phyloP scores from a whole-genome alignment of 2,113 vertebrate species.

The human (Homo sapiens) region DNA sequence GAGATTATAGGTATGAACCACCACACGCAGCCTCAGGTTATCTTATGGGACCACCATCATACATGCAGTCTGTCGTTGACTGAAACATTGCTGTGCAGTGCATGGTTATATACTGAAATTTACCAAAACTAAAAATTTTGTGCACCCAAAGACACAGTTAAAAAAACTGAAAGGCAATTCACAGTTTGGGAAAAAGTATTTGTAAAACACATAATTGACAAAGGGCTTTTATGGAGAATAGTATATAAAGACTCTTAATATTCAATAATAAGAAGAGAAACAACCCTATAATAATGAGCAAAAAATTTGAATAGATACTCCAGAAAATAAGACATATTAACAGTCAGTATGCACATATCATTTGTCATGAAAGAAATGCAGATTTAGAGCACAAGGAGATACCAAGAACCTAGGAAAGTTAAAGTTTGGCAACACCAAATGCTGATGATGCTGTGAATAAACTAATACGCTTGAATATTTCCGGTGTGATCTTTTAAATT shows the following conservation, averaged over 20 bases:
- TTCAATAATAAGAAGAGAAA: background rate
- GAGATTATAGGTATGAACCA: too few relatives aligned
- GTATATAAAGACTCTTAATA: background rate
- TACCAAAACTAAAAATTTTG: background rate
- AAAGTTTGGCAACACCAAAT: background rate
- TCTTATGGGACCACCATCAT: background rate
- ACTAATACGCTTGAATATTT: background rate
- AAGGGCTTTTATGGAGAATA: background rate
- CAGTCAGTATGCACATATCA: background rate
- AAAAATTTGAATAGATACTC: background rate
- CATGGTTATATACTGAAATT: background rate
- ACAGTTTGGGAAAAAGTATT: background rate
- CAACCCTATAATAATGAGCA: background rate
- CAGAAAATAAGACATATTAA: constrained; percentile 9
- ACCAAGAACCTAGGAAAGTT: background rate
- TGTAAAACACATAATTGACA: background rate
- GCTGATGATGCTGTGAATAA: background rate
- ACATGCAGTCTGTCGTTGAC: background rate
- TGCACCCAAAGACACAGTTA: background rate
- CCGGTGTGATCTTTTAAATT: background rate
- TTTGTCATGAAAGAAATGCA: background rate
- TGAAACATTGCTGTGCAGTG: background rate
- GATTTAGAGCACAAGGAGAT: background rate
- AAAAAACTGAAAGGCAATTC: background rate
- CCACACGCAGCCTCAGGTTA: too few relatives aligned